Evolutionary conservation across 1,140 invertebrate species (phyloP).

Genomic region (Sinella curviseta): DNA sequence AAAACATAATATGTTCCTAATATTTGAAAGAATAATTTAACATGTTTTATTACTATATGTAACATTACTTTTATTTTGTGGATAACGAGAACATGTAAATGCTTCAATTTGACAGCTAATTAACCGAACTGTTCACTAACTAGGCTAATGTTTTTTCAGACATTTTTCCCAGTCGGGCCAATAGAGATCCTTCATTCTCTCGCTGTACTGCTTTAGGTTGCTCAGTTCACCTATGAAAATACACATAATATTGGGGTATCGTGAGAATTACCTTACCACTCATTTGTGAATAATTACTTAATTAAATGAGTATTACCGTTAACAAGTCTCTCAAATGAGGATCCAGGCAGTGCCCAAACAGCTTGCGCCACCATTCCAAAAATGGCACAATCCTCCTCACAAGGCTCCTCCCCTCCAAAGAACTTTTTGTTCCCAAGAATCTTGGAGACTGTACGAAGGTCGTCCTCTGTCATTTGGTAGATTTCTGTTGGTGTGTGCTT

Average conservation of each 20-base stretch:
- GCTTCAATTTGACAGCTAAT: no score
- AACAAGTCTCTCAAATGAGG: conserved; percentile 49
- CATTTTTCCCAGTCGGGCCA: conserved; percentile 25
- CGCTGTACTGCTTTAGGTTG: conserved; percentile 11
- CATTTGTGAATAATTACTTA: no score
- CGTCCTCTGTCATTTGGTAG: conserved; percentile 35
- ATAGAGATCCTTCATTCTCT: conserved; percentile 8
- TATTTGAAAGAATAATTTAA: no score
- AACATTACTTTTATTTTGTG: no score
- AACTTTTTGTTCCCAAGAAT: conserved; percentile 53
- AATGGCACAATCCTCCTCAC: conserved; percentile 55
- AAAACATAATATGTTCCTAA: no score
- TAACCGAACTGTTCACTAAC: no score
- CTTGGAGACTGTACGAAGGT: conserved; percentile 39
- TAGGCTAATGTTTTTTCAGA: neutral
- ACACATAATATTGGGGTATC: neutral
- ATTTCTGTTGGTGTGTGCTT: conserved; percentile 43
- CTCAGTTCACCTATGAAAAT: neutral
- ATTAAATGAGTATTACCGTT: conserved; percentile 43
- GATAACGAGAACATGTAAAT: no score
- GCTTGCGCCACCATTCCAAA: conserved; percentile 55
- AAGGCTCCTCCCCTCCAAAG: conserved; percentile 53
- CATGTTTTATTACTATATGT: no score
- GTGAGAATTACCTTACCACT: neutral
- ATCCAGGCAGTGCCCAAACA: conserved; percentile 25